Percentiles rank a stretch among this genome's conserved stretches.
These are phyloP conservation scores for Pipistrellus nathusii DNA, from an alignment of 2,797 vertebrate species.

Conservation along the genomic window DNA sequence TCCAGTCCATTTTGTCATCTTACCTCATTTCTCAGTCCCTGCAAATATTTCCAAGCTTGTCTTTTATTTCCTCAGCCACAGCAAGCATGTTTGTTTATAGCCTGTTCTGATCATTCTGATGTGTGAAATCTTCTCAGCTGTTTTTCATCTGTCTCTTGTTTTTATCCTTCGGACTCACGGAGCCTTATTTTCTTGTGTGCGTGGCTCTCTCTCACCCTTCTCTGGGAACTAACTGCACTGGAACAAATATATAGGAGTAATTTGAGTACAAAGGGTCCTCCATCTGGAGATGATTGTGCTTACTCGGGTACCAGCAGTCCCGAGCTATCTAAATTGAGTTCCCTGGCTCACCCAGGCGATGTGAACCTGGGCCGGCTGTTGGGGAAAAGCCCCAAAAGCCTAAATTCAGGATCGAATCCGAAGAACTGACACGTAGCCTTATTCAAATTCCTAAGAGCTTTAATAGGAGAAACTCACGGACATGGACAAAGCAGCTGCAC, in stretches of 20 bases:
- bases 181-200: conserved; percentile 4
- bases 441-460: not conserved
- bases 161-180: not conserved
- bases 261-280: not conserved
- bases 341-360: not conserved
- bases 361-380: not conserved
- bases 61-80: conserved; percentile 21
- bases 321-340: not conserved
- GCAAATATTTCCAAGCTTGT: conserved; percentile 15
- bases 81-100: not conserved
- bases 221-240: conserved; percentile 18
- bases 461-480: not conserved
- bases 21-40: not conserved
- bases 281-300: not conserved
- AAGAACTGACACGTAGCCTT: not conserved
- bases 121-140: not conserved
- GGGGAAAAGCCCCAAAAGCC: not conserved
- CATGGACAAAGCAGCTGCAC: not conserved
- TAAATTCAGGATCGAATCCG: not conserved
- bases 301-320: not conserved
- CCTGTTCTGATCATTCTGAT: not conserved
- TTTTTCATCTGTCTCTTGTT: not conserved
- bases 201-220: not conserved
- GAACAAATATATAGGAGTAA: conserved; percentile 13
- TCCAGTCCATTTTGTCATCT: not conserved